phyloP scores from a whole-genome alignment of 2,888 invertebrate genomes.

The Agrypnus murinus region DNA sequence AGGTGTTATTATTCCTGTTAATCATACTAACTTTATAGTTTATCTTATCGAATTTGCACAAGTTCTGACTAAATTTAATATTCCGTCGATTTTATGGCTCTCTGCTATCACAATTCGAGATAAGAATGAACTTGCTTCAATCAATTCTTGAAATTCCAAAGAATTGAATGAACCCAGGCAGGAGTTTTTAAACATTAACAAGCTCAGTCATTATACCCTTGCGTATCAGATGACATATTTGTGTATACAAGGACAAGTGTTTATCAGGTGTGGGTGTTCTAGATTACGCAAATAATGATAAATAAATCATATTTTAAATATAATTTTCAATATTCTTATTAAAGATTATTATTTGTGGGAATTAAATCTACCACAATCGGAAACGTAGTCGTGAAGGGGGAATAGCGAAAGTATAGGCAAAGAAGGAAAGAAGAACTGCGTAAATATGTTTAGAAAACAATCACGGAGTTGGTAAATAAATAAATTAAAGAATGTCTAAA shows the following conservation, averaged over 20 bases:
- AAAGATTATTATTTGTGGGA: no score
- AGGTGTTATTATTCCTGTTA: no score
- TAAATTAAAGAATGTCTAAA: conserved; percentile 31
- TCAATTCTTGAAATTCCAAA: conserved; percentile 47
- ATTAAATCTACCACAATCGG: background rate
- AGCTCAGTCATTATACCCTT: conserved; percentile 36
- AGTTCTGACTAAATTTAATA: no score
- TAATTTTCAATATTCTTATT: no score
- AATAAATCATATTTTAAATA: no score
- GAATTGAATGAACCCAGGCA: conserved; percentile 52
- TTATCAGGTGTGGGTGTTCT: conserved; percentile 46
- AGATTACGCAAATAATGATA: conserved; percentile 46
- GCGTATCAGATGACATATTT: conserved; percentile 50
- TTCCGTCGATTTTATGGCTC: no score
- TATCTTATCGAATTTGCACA: no score
- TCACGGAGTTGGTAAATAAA: conserved; percentile 42
- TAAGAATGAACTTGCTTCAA: no score
- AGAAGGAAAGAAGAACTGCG: conserved; percentile 30
- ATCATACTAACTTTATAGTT: no score
- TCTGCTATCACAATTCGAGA: no score
- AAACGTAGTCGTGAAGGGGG: conserved; percentile 3
- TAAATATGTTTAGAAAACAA: conserved; percentile 45
- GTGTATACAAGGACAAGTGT: conserved; percentile 50
- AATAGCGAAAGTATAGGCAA: no score
- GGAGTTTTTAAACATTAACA: conserved; percentile 48